These are phyloP conservation scores for Rapana venosa DNA, from an alignment of 2,888 invertebrate genomes.

Conservation along the genomic window DNA sequence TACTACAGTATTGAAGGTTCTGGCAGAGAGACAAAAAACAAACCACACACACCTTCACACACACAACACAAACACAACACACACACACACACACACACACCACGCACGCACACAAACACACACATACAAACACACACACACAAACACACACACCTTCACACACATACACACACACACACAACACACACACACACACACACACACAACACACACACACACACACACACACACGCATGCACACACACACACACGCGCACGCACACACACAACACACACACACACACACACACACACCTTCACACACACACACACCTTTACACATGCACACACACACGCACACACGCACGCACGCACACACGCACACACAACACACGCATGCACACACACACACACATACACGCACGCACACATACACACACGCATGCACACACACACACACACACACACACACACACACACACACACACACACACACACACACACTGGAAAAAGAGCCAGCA, in stretches of 20 bases:
- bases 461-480: neutral
- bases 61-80: neutral
- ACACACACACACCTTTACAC: no score
- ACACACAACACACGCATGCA: slow-evolving; percentile 22
- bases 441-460: neutral
- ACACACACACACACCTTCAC: no score
- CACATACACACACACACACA: slow-evolving; percentile 5
- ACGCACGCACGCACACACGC: slow-evolving; percentile 13
- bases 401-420: neutral
- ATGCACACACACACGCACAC: slow-evolving; percentile 2
- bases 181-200: neutral
- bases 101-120: slow-evolving; percentile 23
- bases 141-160: neutral
- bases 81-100: slow-evolving; percentile 22
- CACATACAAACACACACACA: slow-evolving; percentile 1
- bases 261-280: no score
- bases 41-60: no score
- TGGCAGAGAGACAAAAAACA: no score
- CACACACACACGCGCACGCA: no score
- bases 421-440: neutral
- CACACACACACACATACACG: neutral
- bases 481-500: neutral
- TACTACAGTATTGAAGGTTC: no score
- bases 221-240: no score
- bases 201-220: neutral